phyloP scores from a whole-genome alignment of 1,140 invertebrate species.

The Heliconius nattereri region DNA sequence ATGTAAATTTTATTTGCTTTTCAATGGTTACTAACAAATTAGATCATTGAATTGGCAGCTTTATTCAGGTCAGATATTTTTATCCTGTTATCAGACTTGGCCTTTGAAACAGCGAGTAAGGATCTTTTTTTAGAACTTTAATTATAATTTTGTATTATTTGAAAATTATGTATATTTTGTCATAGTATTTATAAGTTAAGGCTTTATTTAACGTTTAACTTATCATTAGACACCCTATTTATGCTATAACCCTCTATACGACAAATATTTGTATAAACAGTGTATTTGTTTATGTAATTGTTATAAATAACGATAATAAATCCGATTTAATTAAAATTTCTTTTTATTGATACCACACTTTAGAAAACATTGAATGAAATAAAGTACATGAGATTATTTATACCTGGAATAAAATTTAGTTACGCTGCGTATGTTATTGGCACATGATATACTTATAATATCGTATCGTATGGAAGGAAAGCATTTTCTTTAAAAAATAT shows the following conservation, averaged over 20 bases:
- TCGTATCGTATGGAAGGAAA: too few relatives aligned
- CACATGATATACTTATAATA: too few relatives aligned
- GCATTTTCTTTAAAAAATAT: too few relatives aligned
- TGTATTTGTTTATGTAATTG: not conserved
- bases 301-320: not conserved
- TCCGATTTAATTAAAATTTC: not conserved
- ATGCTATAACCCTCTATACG: not conserved
- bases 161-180: not conserved
- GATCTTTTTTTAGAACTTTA: conserved; percentile 7
- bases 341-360: not conserved
- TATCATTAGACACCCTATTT: not conserved
- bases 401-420: too few relatives aligned
- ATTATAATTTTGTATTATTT: not conserved
- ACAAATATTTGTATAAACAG: not conserved
- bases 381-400: too few relatives aligned
- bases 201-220: not conserved
- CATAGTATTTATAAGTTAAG: not conserved
- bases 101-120: not conserved
- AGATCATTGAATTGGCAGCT: conserved; percentile 26
- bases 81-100: conserved; percentile 21
- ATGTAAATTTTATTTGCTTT: not conserved
- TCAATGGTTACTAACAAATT: conserved; percentile 16
- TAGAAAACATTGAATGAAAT: not conserved
- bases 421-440: too few relatives aligned
- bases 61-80: conserved; percentile 27